Conservation (phyloP, 2,797 vertebrate species). For the Coracias cyanogaster region DNA sequence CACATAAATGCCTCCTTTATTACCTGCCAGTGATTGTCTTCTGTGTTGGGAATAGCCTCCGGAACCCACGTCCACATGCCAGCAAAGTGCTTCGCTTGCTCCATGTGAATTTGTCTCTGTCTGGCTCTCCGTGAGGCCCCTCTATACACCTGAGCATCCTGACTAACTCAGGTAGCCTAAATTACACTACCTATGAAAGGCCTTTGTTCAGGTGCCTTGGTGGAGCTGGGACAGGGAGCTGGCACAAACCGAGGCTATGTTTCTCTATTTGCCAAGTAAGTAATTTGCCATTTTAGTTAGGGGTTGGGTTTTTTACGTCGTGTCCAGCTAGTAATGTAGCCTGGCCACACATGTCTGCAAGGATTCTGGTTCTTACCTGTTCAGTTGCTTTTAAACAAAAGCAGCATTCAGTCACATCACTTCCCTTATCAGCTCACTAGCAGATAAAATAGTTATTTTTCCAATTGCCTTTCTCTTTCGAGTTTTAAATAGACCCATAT, state of each 20-base stretch:
- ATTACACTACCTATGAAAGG: constrained; percentile 78
- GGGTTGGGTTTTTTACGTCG: constrained; percentile 24
- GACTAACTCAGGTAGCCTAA: constrained; percentile 66
- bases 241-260: constrained; percentile 45
- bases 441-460: constrained; percentile 70
- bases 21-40: constrained; percentile 89
- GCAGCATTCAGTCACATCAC: constrained; percentile 61
- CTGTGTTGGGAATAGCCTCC: constrained; percentile 84
- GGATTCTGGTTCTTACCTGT: constrained; percentile 59
- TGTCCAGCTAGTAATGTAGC: constrained; percentile 66
- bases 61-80: constrained; percentile 84
- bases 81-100: constrained; percentile 81
- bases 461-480: constrained; percentile 61
- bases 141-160: constrained; percentile 78
- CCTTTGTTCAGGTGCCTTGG: constrained; percentile 79
- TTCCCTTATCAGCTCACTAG: constrained; percentile 60
- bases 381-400: constrained; percentile 64
- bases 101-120: constrained; percentile 80
- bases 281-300: constrained; percentile 83
- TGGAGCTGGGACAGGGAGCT: constrained; percentile 60
- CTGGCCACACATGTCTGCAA: constrained; percentile 49
- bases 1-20: constrained; percentile 93
- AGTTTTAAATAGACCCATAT: constrained; percentile 19
- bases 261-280: constrained; percentile 67
- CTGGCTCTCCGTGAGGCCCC: constrained; percentile 78